Percentiles rank a stretch among this genome's conserved stretches.
Evolutionary conservation across 2,888 invertebrate species (phyloP).

Genomic region (Dascillus cervinus): DNA sequence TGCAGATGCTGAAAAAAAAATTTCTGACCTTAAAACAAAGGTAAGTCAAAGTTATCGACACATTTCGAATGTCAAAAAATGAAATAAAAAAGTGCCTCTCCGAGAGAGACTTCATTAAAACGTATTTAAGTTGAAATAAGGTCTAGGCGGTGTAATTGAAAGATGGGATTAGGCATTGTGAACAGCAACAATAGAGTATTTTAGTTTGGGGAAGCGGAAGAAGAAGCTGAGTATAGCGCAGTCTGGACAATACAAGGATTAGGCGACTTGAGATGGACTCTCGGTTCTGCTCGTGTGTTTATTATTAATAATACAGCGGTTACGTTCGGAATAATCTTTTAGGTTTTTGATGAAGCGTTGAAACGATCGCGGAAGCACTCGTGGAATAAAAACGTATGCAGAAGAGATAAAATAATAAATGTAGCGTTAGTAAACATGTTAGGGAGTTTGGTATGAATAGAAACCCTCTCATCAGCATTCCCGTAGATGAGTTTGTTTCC

Average conservation of each 20-base stretch:
- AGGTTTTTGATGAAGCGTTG: too few species aligned
- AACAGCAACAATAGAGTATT: constrained; percentile 25
- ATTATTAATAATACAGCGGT: constrained; percentile 20
- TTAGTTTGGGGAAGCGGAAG: constrained; percentile 25
- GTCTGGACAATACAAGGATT: constrained; percentile 30
- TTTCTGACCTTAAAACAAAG: too few species aligned
- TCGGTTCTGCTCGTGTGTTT: constrained; percentile 16
- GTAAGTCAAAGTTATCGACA: too few species aligned
- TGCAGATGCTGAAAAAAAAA: too few species aligned
- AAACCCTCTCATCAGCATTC: constrained; percentile 21
- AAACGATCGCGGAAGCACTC: too few species aligned
- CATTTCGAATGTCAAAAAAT: not conserved
- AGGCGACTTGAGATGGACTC: constrained; percentile 19
- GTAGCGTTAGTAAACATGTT: constrained; percentile 23
- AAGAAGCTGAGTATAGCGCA: constrained; percentile 21
- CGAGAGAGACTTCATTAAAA: constrained; percentile 23
- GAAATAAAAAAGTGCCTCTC: not conserved
- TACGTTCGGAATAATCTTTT: too few species aligned
- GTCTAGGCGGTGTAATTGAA: constrained; percentile 27
- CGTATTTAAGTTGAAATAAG: constrained; percentile 22
- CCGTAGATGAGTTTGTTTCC: constrained; percentile 23
- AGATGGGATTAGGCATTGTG: constrained; percentile 30
- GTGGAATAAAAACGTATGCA: too few species aligned
- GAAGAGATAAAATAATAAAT: constrained; percentile 17
- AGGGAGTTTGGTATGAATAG: constrained; percentile 20